Base-by-base conservation (phyloP, 2,113 vertebrate species). In the Clinocottus analis region DNA sequence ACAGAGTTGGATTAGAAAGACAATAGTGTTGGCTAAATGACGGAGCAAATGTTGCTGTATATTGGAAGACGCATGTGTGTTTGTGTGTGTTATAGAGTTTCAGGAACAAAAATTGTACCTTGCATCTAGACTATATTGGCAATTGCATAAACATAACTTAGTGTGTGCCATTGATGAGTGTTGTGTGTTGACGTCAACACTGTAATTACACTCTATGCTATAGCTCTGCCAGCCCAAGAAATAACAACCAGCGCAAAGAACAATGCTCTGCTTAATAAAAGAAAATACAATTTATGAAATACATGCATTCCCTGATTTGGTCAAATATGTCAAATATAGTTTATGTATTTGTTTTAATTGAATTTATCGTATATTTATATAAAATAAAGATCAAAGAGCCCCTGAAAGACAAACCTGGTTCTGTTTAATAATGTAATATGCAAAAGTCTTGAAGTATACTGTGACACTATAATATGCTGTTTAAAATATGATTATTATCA, bases 1-100 rank as follows among this genome's bases (percentile, higher is more conserved):
- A 92, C 86, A 93, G 91, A 90, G 92, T 92, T 90, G n/a, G 75
- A 94, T 94, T 88, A 93, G 81, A 87, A 87, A 83, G 94, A 92
- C 86, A 90, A 88, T 78, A 84, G 78, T 75, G 72, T 27, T 74
- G 77, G 82, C 75, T 84, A 91, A 90, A 93, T 90, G 89, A 88
- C 81, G 67, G 66, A 78, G 85, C 89, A 87, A 84, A 87, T 87
- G 82, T 79, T 82, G 66, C 85, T 84, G 68, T 76, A 82, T 85
- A 69, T 85, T 68, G 43, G 51, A 65, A 69, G 60, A n/a, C 53
- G 29, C 21, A 47, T 41, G 47, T 63, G 19, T 55, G 31, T 73
- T 29, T 53, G 58, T 49, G 51, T 63, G 55, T 25, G 73, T 59
- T 41, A 23, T 3, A 8, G 56, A 19, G 17, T 23, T 72, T 65